phyloP scores from a whole-genome alignment of 1,140 invertebrate genomes.

The Brachionus sp. region DNA sequence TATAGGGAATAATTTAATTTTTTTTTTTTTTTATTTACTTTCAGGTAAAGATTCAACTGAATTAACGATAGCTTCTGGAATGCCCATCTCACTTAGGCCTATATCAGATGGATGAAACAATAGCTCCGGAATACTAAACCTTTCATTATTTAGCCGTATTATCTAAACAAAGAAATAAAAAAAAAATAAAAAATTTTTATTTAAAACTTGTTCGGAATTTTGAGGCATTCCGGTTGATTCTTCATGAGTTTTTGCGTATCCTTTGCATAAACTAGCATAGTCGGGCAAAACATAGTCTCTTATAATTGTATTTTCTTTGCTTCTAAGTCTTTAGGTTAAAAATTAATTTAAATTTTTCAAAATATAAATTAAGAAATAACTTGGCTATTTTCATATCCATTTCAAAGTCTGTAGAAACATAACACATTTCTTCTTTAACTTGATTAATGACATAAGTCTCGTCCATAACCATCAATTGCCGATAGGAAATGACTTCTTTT shows the following conservation, averaged over 20 bases:
- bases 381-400: constrained; percentile 75
- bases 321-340: background rate
- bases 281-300: constrained; percentile 93
- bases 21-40: constrained; percentile 39
- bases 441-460: constrained; percentile 98
- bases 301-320: constrained; percentile 66
- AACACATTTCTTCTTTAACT: constrained; percentile 95
- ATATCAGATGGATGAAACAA: constrained; percentile 92
- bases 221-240: constrained; percentile 47
- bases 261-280: constrained; percentile 77
- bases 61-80: constrained; percentile 77
- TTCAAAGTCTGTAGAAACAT: constrained; percentile 80
- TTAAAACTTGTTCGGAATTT: constrained; percentile 39
- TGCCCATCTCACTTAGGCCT: constrained; percentile 87
- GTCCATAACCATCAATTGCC: constrained; percentile 96
- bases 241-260: constrained; percentile 68
- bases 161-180: constrained; percentile 63
- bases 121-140: constrained; percentile 86
- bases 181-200: constrained; percentile 24
- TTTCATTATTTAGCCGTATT: constrained; percentile 76
- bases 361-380: constrained; percentile 52
- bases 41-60: constrained; percentile 50
- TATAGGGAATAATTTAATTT: too few relatives aligned
- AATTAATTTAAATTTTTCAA: background rate
- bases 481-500: constrained; percentile 93